A percentile compares a stretch with the other conserved stretches of the same genome.
Conservation (phyloP, 2,113 vertebrate species). For the Strix uralensis region DNA sequence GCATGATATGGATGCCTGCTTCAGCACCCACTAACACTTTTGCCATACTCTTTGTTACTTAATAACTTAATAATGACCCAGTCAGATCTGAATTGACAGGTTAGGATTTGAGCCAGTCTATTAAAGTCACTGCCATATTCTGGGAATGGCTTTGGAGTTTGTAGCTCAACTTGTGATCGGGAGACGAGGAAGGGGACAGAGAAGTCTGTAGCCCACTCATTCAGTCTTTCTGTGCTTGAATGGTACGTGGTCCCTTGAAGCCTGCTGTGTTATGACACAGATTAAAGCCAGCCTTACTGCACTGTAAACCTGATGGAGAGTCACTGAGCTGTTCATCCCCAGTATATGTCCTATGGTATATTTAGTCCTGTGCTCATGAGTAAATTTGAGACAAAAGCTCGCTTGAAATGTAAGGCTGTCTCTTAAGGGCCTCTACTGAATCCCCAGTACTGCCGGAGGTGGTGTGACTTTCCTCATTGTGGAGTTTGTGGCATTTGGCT, state of each 20-base stretch:
- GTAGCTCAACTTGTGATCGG: neutral
- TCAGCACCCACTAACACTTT: neutral
- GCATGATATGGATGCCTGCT: neutral
- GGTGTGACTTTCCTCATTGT: neutral
- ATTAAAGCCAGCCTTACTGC: neutral
- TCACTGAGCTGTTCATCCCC: neutral
- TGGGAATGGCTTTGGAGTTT: neutral
- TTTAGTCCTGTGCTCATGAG: neutral
- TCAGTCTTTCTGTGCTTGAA: neutral
- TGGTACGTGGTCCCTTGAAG: neutral
- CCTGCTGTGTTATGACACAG: neutral
- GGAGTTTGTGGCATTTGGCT: neutral
- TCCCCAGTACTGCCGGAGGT: neutral
- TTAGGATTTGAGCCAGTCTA: neutral
- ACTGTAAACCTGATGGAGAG: neutral
- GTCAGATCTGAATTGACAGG: neutral
- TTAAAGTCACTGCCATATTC: neutral
- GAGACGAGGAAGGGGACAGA: neutral
- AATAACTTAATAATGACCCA: neutral
- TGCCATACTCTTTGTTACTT: neutral
- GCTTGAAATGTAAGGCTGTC: neutral
- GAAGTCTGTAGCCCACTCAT: neutral
- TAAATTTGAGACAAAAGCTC: neutral
- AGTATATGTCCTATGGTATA: neutral
- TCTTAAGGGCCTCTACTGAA: neutral